phyloP scores from a whole-genome alignment of 2,797 vertebrate species.

The Euphonia xanthogaster region DNA sequence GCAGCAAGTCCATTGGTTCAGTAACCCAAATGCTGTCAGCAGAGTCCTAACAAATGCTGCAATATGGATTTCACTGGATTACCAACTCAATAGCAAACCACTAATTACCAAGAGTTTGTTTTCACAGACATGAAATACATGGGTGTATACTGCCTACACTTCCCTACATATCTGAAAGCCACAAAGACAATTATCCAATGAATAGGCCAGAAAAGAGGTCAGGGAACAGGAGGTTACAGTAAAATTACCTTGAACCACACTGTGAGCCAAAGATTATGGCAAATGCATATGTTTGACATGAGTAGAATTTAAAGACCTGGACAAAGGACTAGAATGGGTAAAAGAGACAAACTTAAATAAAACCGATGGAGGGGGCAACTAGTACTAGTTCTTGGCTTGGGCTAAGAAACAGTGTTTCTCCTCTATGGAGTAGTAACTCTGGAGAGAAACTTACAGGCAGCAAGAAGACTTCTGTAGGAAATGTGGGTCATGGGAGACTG shows the following conservation, averaged over 20 bases:
- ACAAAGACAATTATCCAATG: not conserved
- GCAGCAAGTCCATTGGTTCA: not conserved
- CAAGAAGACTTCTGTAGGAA: not conserved
- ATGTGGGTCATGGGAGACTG: not conserved
- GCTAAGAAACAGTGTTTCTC: not conserved
- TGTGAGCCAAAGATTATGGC: not conserved
- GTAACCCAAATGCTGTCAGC: not conserved
- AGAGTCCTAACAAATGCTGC: not conserved
- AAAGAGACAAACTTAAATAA: not conserved
- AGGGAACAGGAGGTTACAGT: not conserved
- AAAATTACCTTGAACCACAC: not conserved
- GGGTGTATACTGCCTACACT: not conserved
- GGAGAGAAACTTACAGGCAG: not conserved
- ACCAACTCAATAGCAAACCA: not conserved
- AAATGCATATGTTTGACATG: not conserved
- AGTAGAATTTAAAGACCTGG: not conserved
- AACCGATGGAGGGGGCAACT: not conserved
- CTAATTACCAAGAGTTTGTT: conserved; percentile 47
- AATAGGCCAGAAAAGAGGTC: conserved; percentile 1
- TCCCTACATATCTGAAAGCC: conserved; percentile 15
- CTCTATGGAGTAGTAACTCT: not conserved
- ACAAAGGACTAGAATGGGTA: not conserved
- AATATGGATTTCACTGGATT: conserved; percentile 13
- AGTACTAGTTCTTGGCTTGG: not conserved
- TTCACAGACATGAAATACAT: not conserved